A percentile compares a stretch with the other conserved stretches of the same genome.
These are phyloP conservation scores for Ephialtes manifestator DNA, from an alignment of 2,888 invertebrate genomes.

Conservation along the genomic window DNA sequence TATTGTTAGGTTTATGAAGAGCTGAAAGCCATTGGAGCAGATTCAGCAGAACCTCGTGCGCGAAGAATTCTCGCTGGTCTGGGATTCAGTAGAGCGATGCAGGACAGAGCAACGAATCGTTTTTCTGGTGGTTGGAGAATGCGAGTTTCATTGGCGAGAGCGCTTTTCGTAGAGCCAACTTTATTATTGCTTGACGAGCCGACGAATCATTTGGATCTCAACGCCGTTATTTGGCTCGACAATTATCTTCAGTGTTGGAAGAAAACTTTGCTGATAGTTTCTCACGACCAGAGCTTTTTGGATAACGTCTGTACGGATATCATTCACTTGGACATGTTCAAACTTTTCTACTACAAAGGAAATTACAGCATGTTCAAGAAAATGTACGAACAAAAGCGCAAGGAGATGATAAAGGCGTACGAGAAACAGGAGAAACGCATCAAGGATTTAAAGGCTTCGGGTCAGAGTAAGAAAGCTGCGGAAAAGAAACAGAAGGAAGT, in stretches of 20 bases:
- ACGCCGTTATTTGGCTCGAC: conserved; percentile 99
- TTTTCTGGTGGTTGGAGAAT: conserved; percentile 99
- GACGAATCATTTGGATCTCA: conserved; percentile 99
- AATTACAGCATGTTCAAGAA: conserved; percentile 99
- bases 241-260: conserved; percentile 99
- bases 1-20: conserved; percentile 94
- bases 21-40: conserved; percentile 98
- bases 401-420: conserved; percentile 98
- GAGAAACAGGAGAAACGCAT: conserved; percentile 99
- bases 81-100: conserved; percentile 96
- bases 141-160: conserved; percentile 98
- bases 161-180: conserved; percentile 98
- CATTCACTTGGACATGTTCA: conserved; percentile 97
- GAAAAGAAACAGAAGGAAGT: conserved; percentile 97
- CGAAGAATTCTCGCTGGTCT: conserved; percentile 98
- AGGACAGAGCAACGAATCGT: conserved; percentile 95
- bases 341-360: conserved; percentile 98
- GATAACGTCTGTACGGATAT: conserved; percentile 99
- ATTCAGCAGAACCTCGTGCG: conserved; percentile 98
- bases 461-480: conserved; percentile 98
- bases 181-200: conserved; percentile 99
- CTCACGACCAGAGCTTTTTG: conserved; percentile 99
- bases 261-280: conserved; percentile 98
- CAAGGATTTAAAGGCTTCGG: conserved; percentile 97
- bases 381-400: conserved; percentile 98